Conservation (phyloP, 2,113 vertebrate species). For the Neolamprologus hecqui region DNA sequence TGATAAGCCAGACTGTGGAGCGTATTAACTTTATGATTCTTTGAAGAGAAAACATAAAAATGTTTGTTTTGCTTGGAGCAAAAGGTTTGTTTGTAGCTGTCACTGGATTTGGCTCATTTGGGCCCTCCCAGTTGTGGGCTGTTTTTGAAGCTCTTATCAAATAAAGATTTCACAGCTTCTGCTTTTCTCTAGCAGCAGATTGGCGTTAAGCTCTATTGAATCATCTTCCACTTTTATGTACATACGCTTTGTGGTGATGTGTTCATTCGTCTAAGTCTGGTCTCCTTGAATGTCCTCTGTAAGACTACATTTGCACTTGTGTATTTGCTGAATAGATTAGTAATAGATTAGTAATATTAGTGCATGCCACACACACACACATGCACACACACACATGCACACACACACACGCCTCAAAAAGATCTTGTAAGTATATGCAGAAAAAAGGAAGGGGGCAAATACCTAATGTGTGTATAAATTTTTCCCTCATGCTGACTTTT, state of each 20-base stretch:
- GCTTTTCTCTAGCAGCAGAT: slow-evolving; percentile 14
- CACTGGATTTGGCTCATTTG: slow-evolving; percentile 11
- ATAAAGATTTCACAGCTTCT: slow-evolving; percentile 17
- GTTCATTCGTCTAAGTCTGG: neutral
- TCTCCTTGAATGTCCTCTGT: neutral
- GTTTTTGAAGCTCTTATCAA: slow-evolving; percentile 30
- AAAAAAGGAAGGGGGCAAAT: neutral
- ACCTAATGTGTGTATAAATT: neutral
- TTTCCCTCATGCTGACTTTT: slow-evolving; percentile 40
- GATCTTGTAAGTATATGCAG: neutral
- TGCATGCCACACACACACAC: neutral
- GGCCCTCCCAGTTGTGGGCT: neutral
- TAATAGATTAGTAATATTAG: neutral
- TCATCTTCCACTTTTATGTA: neutral
- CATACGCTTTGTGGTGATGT: neutral
- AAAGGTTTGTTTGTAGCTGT: slow-evolving; percentile 36
- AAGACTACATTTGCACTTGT: neutral
- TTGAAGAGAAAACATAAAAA: slow-evolving; percentile 48
- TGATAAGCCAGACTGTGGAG: slow-evolving; percentile 26
- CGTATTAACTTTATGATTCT: slow-evolving; percentile 23
- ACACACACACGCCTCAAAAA: neutral
- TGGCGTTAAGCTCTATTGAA: neutral
- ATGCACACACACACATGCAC: accelerated
- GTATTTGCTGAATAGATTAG: neutral
- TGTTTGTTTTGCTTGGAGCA: slow-evolving; percentile 32